Evolutionary conservation across 2,888 invertebrate species (phyloP).

Genomic region (Pseudococcus viburni): DNA sequence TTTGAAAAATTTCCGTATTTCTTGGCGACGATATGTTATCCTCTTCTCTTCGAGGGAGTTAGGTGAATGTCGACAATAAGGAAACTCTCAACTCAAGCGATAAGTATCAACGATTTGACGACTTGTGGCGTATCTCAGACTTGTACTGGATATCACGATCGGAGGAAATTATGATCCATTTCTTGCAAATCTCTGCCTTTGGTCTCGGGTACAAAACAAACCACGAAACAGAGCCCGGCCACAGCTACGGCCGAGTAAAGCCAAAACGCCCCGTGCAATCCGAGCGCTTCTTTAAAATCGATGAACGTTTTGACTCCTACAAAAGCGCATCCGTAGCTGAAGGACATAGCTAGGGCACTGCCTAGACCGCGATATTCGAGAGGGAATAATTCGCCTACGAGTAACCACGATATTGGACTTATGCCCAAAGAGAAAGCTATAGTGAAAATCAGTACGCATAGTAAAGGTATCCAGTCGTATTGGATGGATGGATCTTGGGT

Average conservation of each 20-base stretch:
- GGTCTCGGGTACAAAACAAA: conserved; percentile 90
- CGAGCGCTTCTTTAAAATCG: conserved; percentile 83
- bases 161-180: conserved; percentile 76
- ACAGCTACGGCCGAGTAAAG: conserved; percentile 88
- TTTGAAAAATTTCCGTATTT: conserved; percentile 11
- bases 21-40: conserved; percentile 4
- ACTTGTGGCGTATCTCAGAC: not conserved
- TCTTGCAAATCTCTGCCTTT: conserved; percentile 91
- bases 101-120: conserved; percentile 6
- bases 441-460: conserved; percentile 87
- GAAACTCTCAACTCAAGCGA: not conserved
- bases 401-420: conserved; percentile 89
- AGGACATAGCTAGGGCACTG: conserved; percentile 87
- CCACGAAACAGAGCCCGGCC: conserved; percentile 86
- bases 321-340: conserved; percentile 89
- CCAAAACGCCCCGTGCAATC: conserved; percentile 89
- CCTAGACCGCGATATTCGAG: conserved; percentile 88
- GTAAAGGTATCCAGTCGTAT: conserved; percentile 86
- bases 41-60: conserved; percentile 14
- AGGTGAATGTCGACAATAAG: not conserved
- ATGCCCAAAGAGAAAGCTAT: conserved; percentile 90
- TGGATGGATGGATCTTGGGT: conserved; percentile 71
- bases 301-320: conserved; percentile 89
- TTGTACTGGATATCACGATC: conserved; percentile 27
- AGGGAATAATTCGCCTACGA: conserved; percentile 88